Percentiles rank a stretch among this genome's conserved stretches.
phyloP scores from a whole-genome alignment of 1,140 invertebrate genomes.

The Drosophila aff. region DNA sequence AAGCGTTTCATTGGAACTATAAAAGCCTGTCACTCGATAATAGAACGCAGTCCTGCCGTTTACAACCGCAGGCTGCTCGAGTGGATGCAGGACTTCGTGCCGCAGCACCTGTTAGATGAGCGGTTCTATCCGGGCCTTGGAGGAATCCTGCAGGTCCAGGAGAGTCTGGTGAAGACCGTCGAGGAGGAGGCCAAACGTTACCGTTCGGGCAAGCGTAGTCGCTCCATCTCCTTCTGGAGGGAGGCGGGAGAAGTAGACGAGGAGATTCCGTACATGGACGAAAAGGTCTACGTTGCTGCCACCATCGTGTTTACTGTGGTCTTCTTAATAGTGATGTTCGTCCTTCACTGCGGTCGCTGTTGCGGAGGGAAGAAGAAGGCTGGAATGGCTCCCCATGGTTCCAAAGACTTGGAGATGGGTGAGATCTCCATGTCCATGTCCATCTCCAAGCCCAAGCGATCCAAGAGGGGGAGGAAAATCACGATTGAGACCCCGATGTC shows the following conservation, averaged over 20 bases:
- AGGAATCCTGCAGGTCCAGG: conserved; percentile 66
- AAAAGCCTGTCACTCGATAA: conserved; percentile 60
- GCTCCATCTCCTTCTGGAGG: conserved; percentile 1
- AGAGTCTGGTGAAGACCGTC: conserved; percentile 18
- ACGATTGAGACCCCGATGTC: neutral
- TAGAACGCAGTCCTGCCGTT: conserved; percentile 29
- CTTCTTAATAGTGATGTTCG: conserved; percentile 28
- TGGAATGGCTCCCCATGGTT: neutral
- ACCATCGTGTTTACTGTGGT: conserved; percentile 22
- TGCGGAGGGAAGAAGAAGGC: neutral
- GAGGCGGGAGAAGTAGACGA: neutral
- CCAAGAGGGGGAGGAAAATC: neutral
- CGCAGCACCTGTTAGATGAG: conserved; percentile 66
- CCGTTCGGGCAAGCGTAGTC: conserved; percentile 17
- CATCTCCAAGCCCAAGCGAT: conserved; percentile 1
- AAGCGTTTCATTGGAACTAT: conserved; percentile 67
- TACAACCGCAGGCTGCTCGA: conserved; percentile 67
- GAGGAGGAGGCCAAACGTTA: neutral
- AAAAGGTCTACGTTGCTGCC: conserved; percentile 6
- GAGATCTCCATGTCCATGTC: no score
- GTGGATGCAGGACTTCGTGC: conserved; percentile 69
- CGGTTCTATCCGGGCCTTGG: conserved; percentile 80
- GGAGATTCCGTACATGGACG: neutral
- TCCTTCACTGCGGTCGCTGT: conserved; percentile 35
- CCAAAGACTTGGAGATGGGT: neutral